Evolutionary conservation across 2,888 invertebrate species (phyloP), one percentile per base, ranked within the genome.

Genomic region (Xestia xanthographa): DNA sequence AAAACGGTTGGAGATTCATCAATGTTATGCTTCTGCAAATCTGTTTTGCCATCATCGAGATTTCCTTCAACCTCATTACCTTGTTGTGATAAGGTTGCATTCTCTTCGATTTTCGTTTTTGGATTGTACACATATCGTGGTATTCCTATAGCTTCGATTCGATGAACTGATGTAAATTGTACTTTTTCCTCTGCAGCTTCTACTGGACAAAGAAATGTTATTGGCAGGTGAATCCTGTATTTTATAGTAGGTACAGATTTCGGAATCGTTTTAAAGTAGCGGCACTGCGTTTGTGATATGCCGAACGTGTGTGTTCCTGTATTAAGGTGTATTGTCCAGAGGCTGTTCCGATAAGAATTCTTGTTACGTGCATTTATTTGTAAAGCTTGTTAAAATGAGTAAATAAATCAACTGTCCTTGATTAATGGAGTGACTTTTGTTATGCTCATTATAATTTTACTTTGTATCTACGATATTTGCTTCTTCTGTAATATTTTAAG

Each of bases 141-240:
- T 91, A 84, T 88, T 88, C 80, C 86, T 87, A 87, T 83, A 88
- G 90, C 88, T 88, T 82, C 91, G 91, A 93, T 95, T 95, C 95
- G 93, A 92, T 94, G 94, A 93, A 93, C 91, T 91, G 91, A 94
- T 94, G 93, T 95, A 93, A 95, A 94, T 90, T 92, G 90, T 88
- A 90, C 89, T 90, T 91, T 92, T 94, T 93, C 88, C 86, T 86
- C 82, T 90, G 91, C 92, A 91, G 90, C 90, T 90, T 92, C 92
- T 92, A 90, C 90, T 88, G 92, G 88, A 93, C 92, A 95, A 93
- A 95, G 94, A 94, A 95, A 92, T 83, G 87, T 92, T 91, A 92
- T 93, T 93, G 95, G 92, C 96, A 96, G 95, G 95, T 96, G 95
- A 92, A 95, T 95, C 94, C 91, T 92, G 94, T 92, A 94, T 94